phyloP scores from a whole-genome alignment of 2,113 vertebrate genomes.

The Donacobius atricapilla region DNA sequence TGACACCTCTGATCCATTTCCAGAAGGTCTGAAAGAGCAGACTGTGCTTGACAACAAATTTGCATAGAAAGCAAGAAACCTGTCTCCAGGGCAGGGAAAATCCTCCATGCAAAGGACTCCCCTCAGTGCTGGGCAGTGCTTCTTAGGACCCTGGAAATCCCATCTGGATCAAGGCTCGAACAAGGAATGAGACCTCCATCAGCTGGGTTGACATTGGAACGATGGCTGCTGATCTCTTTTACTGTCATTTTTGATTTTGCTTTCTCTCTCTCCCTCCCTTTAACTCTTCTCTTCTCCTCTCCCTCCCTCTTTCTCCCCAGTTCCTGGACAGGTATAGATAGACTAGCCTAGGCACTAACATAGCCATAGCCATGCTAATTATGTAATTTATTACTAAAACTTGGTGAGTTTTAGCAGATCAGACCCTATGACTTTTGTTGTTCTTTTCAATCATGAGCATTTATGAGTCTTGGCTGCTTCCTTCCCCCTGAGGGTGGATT shows the following conservation, averaged over 20 bases:
- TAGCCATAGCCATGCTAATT: background rate
- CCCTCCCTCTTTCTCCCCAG: background rate
- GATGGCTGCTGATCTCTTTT: background rate
- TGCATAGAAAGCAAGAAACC: background rate
- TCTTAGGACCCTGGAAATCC: background rate
- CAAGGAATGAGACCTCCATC: no score
- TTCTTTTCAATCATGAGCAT: fast-evolving
- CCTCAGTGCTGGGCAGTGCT: no score
- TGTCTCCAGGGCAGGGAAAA: background rate
- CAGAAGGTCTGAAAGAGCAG: no score
- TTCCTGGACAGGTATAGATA: background rate
- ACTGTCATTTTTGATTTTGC: no score
- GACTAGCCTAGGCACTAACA: background rate
- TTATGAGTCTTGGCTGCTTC: background rate
- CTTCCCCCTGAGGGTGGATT: background rate
- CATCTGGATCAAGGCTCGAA: background rate
- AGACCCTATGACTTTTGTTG: background rate
- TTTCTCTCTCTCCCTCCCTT: background rate
- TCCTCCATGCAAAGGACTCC: fast-evolving
- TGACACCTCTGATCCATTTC: fast-evolving
- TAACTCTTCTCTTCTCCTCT: background rate
- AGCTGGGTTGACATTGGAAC: fast-evolving
- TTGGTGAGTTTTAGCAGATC: background rate
- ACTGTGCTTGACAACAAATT: background rate
- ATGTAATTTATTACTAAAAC: background rate